Conservation (phyloP, 2,888 invertebrate species). For the Cotesia congregata region DNA sequence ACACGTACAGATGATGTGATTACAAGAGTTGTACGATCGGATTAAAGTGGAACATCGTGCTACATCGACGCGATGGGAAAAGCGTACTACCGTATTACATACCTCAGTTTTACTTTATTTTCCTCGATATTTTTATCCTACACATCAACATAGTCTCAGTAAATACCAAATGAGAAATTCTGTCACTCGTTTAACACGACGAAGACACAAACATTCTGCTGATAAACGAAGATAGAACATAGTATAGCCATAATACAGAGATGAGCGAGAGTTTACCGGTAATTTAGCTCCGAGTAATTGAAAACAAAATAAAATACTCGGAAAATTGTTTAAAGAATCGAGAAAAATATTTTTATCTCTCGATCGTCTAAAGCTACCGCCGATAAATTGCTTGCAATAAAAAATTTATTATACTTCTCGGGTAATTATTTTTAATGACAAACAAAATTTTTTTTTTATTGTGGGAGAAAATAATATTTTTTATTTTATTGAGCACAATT, state of each 20-base stretch:
- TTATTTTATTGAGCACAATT: neutral
- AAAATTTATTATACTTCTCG: neutral
- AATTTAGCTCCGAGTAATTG: conserved; percentile 8
- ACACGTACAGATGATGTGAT: conserved; percentile 12
- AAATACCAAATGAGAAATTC: neutral
- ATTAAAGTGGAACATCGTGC: conserved; percentile 61
- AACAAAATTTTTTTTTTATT: neutral
- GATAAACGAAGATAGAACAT: conserved; percentile 7
- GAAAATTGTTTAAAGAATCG: neutral
- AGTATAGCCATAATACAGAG: neutral
- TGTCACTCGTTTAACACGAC: neutral
- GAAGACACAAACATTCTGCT: neutral
- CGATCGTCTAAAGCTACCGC: neutral
- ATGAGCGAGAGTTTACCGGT: conserved; percentile 12
- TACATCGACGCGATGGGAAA: conserved; percentile 49
- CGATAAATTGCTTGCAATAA: neutral
- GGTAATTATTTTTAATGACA: neutral
- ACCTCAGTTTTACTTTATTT: neutral
- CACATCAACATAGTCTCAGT: neutral
- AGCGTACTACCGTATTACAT: conserved; percentile 23
- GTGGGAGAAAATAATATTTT: neutral
- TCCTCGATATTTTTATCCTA: neutral
- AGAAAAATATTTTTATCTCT: neutral
- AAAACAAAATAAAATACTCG: neutral
- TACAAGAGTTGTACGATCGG: conserved; percentile 15